These are phyloP conservation scores for Setipinna tenuifilis DNA, from an alignment of 2,797 vertebrate species.

Conservation along the genomic window DNA sequence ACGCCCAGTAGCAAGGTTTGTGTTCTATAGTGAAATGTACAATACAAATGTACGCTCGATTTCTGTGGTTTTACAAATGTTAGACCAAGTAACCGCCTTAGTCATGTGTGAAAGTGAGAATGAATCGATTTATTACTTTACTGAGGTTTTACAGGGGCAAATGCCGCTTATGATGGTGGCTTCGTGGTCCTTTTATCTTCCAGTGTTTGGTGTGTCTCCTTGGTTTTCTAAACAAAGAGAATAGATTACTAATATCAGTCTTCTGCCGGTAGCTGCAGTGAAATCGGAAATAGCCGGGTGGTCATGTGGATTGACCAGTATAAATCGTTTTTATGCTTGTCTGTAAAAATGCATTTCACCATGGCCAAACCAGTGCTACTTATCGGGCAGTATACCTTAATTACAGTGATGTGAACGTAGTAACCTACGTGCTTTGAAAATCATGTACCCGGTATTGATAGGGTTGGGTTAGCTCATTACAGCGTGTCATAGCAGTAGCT, in stretches of 20 bases:
- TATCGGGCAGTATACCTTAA: background rate
- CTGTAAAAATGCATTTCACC: background rate
- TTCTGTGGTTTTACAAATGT: constrained; percentile 6
- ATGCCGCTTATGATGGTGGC: background rate
- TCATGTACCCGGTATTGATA: background rate
- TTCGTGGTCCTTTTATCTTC: background rate
- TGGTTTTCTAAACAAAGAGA: constrained; percentile 23
- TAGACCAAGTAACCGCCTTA: constrained; percentile 4
- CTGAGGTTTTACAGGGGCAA: background rate
- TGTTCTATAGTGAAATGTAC: background rate
- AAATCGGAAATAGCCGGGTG: background rate
- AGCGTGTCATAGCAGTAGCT: background rate
- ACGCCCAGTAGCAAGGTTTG: constrained; percentile 39
- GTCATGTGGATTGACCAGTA: background rate
- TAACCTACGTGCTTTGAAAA: background rate
- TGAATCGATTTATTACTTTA: constrained; percentile 18
- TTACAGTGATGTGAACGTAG: background rate
- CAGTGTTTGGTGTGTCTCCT: constrained; percentile 10
- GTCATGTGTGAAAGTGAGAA: constrained; percentile 3
- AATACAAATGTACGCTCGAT: background rate
- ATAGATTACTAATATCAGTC: constrained; percentile 14
- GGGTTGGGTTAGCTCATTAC: background rate
- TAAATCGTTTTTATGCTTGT: background rate
- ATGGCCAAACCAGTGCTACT: background rate
- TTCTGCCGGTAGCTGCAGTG: constrained; percentile 17